phyloP scores from a whole-genome alignment of 2,113 vertebrate species.

The Atrichornis clamosus region DNA sequence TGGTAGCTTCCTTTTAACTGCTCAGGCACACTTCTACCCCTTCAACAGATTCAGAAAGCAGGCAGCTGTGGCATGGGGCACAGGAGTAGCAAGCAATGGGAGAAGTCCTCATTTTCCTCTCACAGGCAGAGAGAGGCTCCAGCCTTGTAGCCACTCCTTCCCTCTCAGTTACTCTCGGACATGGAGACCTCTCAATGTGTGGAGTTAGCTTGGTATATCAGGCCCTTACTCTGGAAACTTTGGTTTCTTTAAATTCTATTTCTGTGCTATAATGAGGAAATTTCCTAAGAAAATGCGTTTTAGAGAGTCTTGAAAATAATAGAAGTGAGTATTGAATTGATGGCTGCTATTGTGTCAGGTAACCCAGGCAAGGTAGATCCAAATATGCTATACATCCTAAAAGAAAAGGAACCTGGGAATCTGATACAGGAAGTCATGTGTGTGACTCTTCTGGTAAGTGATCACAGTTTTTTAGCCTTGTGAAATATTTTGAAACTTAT shows the following conservation, averaged over 20 bases:
- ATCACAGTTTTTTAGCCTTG: not conserved
- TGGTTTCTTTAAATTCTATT: not conserved
- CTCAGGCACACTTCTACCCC: not conserved
- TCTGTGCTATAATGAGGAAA: not conserved
- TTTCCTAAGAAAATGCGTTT: not conserved
- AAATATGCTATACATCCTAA: not conserved
- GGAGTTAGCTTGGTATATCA: not conserved
- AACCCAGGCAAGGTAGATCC: not conserved
- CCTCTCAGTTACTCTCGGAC: not conserved
- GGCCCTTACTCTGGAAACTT: not conserved
- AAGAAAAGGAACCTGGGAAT: not conserved
- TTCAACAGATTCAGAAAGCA: not conserved
- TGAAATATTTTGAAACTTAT: not conserved
- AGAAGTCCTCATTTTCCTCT: not conserved
- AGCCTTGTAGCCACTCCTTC: not conserved
- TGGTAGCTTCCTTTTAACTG: not conserved
- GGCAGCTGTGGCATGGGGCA: not conserved
- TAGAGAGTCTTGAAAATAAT: not conserved
- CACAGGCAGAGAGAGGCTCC: accelerated
- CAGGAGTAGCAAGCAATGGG: not conserved
- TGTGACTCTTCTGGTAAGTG: not conserved
- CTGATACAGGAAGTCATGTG: not conserved
- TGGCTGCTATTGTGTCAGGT: not conserved
- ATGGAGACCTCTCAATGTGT: not conserved
- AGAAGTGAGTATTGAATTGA: not conserved